A percentile compares a stretch with the other conserved stretches of the same genome.
Evolutionary conservation across 23 tunicate species (phyloP).

Genomic region (Oikopleura albicans): DNA sequence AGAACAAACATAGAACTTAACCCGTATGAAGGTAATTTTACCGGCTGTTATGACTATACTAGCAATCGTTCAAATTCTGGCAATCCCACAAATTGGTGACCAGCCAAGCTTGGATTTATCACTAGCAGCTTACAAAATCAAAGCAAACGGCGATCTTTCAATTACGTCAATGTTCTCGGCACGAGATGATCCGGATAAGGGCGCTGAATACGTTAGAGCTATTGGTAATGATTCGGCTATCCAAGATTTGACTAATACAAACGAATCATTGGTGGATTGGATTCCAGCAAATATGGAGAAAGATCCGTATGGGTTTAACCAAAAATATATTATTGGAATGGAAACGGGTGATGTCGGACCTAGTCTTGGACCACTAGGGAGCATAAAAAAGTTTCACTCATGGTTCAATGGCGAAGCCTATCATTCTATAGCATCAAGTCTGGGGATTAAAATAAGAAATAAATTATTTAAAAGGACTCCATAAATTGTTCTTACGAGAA

Average conservation of each 20-base stretch:
- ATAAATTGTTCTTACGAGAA: no score
- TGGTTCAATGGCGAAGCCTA: not conserved
- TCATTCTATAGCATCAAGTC: not conserved
- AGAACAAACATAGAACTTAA: slow-evolving; percentile 42
- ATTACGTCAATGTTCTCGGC: not conserved
- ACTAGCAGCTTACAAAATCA: not conserved
- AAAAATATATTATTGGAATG: not conserved
- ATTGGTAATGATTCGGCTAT: not conserved
- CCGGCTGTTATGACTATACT: not conserved
- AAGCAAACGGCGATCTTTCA: not conserved
- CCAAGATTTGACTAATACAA: not conserved
- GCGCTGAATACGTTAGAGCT: not conserved
- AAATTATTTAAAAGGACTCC: no score
- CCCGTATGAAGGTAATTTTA: not conserved
- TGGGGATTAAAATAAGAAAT: no score
- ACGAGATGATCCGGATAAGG: not conserved
- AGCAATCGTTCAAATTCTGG: not conserved
- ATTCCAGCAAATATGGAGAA: not conserved
- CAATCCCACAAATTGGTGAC: not conserved
- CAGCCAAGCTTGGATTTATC: not conserved
- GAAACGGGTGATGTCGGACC: not conserved
- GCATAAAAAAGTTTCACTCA: no score
- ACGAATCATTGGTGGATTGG: not conserved
- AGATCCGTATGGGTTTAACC: not conserved
- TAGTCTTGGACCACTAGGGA: no score